Percentiles rank a stretch among this genome's conserved stretches.
These are phyloP conservation scores for Volucella bombylans DNA, from an alignment of 2,888 invertebrate species.

Conservation along the genomic window DNA sequence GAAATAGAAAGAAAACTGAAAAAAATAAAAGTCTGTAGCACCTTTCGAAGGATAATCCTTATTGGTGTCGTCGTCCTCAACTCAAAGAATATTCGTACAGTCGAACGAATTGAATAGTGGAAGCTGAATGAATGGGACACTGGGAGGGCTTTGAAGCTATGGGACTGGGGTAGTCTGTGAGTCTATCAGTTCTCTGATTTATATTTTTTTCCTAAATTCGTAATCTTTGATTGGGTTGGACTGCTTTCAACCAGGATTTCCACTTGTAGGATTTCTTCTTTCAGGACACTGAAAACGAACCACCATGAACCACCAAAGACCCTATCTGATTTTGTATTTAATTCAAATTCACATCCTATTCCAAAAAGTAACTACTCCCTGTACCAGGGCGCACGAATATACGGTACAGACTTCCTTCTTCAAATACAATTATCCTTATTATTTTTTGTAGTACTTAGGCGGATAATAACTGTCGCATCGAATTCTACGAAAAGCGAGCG, in stretches of 20 bases:
- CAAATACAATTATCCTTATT: constrained; percentile 56
- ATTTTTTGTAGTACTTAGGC: constrained; percentile 51
- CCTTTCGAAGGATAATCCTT: constrained; percentile 62
- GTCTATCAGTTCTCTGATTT: constrained; percentile 31
- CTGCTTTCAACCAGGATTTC: constrained; percentile 8
- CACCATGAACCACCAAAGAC: background rate
- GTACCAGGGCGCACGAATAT: too few species aligned
- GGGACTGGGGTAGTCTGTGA: too few species aligned
- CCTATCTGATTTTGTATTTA: constrained; percentile 13
- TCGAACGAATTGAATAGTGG: constrained; percentile 1
- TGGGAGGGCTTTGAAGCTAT: too few species aligned
- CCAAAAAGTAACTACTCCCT: too few species aligned
- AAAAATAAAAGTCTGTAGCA: constrained; percentile 57
- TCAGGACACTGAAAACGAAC: too few species aligned
- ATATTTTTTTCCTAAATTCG: background rate
- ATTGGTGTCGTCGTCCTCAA: constrained; percentile 26
- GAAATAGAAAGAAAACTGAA: background rate
- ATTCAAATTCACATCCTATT: background rate
- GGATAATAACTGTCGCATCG: constrained; percentile 56
- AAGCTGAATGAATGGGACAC: background rate
- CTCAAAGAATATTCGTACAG: constrained; percentile 14
- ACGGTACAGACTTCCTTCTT: background rate
- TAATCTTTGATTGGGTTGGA: constrained; percentile 54
- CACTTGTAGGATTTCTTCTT: too few species aligned
- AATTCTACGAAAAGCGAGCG: constrained; percentile 7